Percentiles rank a stretch among this genome's conserved stretches.
These are phyloP conservation scores for Zaprionus camerounensis DNA, from an alignment of 1,140 invertebrate genomes.

Conservation along the genomic window DNA sequence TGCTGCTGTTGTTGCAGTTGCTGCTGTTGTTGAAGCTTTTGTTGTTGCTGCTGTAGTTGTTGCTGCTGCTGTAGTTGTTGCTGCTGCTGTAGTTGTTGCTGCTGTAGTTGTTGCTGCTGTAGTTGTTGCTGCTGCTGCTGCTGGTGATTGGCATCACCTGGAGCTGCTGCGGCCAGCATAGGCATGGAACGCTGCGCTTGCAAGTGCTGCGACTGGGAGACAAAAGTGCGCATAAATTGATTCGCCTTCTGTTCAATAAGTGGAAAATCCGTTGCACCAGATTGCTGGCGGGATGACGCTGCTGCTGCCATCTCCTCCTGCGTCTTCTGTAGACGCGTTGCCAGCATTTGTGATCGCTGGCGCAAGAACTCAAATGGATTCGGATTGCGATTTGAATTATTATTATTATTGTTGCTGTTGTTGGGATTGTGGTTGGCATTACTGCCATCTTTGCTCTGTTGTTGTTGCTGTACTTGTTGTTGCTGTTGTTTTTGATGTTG, in stretches of 20 bases:
- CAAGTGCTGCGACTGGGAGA: constrained; percentile 22
- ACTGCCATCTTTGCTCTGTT: constrained; percentile 7
- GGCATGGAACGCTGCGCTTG: constrained; percentile 19
- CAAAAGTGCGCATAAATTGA: constrained; percentile 37
- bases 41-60: neutral
- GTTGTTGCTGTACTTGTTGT: neutral
- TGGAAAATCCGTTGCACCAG: constrained; percentile 1
- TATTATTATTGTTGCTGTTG: neutral
- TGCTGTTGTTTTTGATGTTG: constrained; percentile 10
- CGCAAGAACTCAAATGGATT: constrained; percentile 44
- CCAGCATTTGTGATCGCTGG: constrained; percentile 50
- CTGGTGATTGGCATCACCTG: neutral
- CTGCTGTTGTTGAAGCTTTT: neutral
- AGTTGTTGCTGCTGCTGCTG: neutral
- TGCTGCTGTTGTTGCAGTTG: neutral
- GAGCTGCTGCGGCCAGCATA: neutral
- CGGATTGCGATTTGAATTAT: constrained; percentile 3
- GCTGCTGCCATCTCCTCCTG: constrained; percentile 46
- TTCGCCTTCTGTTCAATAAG: constrained; percentile 27
- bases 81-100: neutral
- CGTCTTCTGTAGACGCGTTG: constrained; percentile 45
- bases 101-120: neutral
- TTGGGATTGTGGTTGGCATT: neutral
- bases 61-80: neutral
- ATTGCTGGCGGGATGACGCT: neutral